Evolutionary conservation across 2,113 vertebrate genomes (phyloP).

Genomic region (Spilogale gracilis): DNA sequence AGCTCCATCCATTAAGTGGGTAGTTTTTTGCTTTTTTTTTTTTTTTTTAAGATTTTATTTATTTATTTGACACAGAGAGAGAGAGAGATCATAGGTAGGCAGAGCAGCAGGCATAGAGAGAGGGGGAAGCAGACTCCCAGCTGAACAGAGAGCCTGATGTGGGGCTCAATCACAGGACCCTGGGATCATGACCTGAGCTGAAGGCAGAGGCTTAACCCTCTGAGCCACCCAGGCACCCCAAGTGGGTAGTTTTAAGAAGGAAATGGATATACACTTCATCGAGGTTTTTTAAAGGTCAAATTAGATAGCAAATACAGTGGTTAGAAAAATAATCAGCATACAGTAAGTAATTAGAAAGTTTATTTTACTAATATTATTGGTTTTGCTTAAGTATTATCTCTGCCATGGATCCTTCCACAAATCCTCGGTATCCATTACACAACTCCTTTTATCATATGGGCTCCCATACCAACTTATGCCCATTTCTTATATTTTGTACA

Average conservation of each 20-base stretch:
- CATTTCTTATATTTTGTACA: not conserved
- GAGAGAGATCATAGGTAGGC: too few relatives aligned
- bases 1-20: not conserved
- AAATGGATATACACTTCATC: not conserved
- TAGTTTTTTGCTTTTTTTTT: not conserved
- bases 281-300: not conserved
- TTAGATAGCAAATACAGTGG: not conserved
- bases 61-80: too few relatives aligned
- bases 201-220: too few relatives aligned
- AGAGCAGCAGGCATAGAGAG: too few relatives aligned
- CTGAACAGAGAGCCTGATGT: too few relatives aligned
- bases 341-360: not conserved
- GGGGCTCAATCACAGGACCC: too few relatives aligned
- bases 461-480: rapidly evolving
- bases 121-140: too few relatives aligned
- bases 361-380: not conserved
- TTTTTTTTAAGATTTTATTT: too few relatives aligned
- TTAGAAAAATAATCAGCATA: conserved; percentile 27
- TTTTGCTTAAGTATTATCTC: not conserved
- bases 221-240: too few relatives aligned
- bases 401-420: too few relatives aligned
- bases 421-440: not conserved
- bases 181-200: too few relatives aligned
- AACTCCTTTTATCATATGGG: not conserved
- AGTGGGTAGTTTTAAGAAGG: not conserved